These are phyloP conservation scores for Eonycteris spelaea DNA, from an alignment of 2,113 vertebrate genomes.

Conservation along the genomic window DNA sequence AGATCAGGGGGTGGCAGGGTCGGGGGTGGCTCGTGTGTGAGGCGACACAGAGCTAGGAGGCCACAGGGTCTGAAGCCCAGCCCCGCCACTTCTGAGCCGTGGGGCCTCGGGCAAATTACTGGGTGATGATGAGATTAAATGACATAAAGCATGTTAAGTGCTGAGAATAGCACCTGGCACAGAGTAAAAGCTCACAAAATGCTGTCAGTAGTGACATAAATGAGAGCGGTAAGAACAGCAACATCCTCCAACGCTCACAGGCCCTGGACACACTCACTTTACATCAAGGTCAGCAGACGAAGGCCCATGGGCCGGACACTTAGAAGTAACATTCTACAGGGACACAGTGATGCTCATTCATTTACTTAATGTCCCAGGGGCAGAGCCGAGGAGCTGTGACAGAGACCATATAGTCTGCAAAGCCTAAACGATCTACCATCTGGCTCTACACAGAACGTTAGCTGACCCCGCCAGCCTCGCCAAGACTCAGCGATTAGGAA, in stretches of 20 bases:
- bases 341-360: background rate
- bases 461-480: background rate
- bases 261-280: background rate
- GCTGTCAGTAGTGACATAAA: background rate
- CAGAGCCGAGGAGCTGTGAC: background rate
- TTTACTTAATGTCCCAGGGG: rapidly evolving
- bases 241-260: background rate
- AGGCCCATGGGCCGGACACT: background rate
- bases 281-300: no score
- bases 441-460: background rate
- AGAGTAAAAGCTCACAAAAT: background rate
- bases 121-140: background rate
- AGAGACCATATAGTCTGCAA: background rate
- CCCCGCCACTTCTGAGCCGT: background rate
- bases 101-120: background rate
- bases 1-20: rapidly evolving
- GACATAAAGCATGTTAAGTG: background rate
- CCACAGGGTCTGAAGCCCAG: background rate
- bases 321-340: background rate
- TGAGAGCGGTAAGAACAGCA: background rate
- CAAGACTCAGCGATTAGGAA: background rate
- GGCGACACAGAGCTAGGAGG: background rate
- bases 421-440: background rate
- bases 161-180: background rate
- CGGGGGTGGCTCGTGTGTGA: rapidly evolving